Conservation (phyloP, 2,888 invertebrate species). For the Lycophotia porphyrea region DNA sequence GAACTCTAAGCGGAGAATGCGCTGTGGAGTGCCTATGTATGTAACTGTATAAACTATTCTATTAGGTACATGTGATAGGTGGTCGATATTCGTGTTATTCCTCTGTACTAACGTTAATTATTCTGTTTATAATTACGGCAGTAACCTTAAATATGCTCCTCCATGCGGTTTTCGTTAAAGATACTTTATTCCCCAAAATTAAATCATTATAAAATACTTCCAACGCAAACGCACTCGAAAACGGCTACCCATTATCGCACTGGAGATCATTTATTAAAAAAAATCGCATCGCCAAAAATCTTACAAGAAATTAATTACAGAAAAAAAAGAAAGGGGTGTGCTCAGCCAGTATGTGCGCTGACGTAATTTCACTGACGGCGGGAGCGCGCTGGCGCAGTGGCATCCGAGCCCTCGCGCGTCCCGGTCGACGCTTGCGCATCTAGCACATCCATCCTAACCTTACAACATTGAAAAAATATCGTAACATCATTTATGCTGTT, state of each 20-base stretch:
- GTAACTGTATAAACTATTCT: conserved; percentile 1
- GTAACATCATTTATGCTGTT: conserved; percentile 54
- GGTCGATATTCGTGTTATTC: background rate
- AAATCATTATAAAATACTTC: conserved; percentile 49
- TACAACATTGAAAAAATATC: conserved; percentile 59
- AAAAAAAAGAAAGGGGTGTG: conserved; percentile 89
- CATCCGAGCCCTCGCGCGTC: conserved; percentile 82
- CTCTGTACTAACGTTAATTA: background rate
- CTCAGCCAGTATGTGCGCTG: conserved; percentile 80
- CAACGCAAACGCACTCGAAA: conserved; percentile 37
- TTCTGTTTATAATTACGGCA: background rate
- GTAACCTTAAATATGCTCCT: background rate
- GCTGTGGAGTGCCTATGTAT: conserved; percentile 7
- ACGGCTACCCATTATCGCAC: conserved; percentile 58
- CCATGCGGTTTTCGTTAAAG: background rate
- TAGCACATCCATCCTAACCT: conserved; percentile 57
- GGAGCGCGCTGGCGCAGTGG: conserved; percentile 82
- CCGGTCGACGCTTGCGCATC: conserved; percentile 78
- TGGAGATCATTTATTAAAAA: conserved; percentile 66
- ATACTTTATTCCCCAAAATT: conserved; percentile 31
- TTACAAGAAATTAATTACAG: conserved; percentile 88
- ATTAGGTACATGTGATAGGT: background rate
- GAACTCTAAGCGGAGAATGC: conserved; percentile 45
- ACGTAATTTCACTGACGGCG: conserved; percentile 85
- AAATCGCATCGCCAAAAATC: conserved; percentile 82